Evolutionary conservation across 1,140 invertebrate genomes (phyloP).

Genomic region (Zaprionus lachaisei): DNA sequence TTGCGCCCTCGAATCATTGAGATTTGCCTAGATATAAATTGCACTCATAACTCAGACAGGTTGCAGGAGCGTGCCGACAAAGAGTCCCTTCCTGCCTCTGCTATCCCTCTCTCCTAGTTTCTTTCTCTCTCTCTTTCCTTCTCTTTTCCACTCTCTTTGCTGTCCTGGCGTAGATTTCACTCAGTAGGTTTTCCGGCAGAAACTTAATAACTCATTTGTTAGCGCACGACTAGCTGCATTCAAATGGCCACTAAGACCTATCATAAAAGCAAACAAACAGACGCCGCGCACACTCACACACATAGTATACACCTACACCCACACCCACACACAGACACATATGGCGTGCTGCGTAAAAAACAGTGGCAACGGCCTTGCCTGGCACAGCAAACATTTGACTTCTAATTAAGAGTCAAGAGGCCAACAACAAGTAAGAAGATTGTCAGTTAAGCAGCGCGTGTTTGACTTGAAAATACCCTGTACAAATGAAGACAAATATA

Average conservation of each 20-base stretch:
- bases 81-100: slow-evolving; percentile 20
- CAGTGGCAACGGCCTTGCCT: slow-evolving; percentile 60
- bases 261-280: slow-evolving; percentile 51
- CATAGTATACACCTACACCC: neutral
- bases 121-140: slow-evolving; percentile 9
- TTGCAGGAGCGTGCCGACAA: slow-evolving; percentile 25
- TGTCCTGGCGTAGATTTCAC: slow-evolving; percentile 10
- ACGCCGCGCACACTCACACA: slow-evolving; percentile 3
- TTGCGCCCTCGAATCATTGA: slow-evolving; percentile 25
- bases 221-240: slow-evolving; percentile 63
- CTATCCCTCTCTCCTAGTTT: slow-evolving; percentile 30
- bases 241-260: slow-evolving; percentile 71
- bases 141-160: slow-evolving; percentile 14
- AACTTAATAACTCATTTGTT: slow-evolving; percentile 78
- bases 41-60: slow-evolving; percentile 34
- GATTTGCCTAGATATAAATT: slow-evolving; percentile 42
- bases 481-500: neutral
- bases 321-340: slow-evolving; percentile 39
- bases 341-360: slow-evolving; percentile 62
- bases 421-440: slow-evolving; percentile 21
- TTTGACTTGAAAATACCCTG: neutral
- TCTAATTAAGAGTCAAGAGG: slow-evolving; percentile 67
- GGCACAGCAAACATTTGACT: slow-evolving; percentile 73
- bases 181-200: slow-evolving; percentile 23
- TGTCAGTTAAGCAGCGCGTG: neutral